These are phyloP conservation scores for Saiga tatarica DNA, from an alignment of 2,113 vertebrate genomes.

Conservation along the genomic window DNA sequence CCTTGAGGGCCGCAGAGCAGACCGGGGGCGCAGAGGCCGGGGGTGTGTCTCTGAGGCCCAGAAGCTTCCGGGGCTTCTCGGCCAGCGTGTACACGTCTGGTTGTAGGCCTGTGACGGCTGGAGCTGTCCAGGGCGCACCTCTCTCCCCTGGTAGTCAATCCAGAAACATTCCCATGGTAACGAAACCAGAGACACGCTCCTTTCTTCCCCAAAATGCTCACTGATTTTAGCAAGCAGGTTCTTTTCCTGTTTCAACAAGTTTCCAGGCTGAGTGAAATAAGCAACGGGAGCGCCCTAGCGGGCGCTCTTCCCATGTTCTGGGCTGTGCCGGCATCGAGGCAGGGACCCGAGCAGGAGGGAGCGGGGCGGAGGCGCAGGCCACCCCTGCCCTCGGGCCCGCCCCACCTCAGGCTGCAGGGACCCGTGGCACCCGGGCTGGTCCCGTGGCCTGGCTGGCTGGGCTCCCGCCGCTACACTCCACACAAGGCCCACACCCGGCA, in stretches of 20 bases:
- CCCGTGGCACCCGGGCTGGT: not conserved
- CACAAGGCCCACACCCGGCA: not conserved
- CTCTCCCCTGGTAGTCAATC: constrained; percentile 35
- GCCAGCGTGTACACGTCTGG: not conserved
- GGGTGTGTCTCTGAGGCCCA: not conserved
- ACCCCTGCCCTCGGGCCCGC: accelerated
- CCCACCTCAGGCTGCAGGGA: not conserved
- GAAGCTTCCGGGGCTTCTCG: not conserved
- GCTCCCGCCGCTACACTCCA: not conserved
- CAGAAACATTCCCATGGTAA: constrained; percentile 80
- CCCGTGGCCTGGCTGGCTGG: not conserved
- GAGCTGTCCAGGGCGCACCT: constrained; percentile 25
- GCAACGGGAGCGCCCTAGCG: not conserved
- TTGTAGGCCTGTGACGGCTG: not conserved
- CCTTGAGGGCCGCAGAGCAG: not conserved
- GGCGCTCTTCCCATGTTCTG: not conserved
- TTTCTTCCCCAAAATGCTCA: constrained; percentile 59
- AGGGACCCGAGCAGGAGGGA: not conserved
- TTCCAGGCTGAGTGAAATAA: constrained; percentile 73
- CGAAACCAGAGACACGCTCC: constrained; percentile 68
- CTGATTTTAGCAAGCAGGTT: constrained; percentile 77
- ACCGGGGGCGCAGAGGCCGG: not conserved
- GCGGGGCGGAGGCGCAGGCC: not conserved
- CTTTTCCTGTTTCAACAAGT: constrained; percentile 64
- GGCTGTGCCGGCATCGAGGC: not conserved